Evolutionary conservation across 2,113 vertebrate species (phyloP).

Genomic region (Menura novaehollandiae): DNA sequence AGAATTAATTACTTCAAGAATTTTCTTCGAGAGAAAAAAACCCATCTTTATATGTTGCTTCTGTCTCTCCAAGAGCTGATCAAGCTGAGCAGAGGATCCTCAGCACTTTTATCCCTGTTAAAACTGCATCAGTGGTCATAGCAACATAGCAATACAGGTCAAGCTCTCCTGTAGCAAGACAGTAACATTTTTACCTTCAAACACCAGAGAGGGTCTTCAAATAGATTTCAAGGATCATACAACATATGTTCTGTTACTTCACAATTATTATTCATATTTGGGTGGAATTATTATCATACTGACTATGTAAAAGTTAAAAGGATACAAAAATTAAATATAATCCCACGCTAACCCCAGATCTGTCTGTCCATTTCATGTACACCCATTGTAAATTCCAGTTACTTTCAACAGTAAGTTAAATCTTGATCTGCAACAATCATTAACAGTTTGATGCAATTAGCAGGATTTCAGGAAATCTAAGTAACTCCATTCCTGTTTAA

Average conservation of each 20-base stretch:
- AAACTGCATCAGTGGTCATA: background rate
- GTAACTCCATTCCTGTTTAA: background rate
- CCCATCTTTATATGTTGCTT: background rate
- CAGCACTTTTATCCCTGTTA: background rate
- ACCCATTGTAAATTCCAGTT: background rate
- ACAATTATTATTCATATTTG: background rate
- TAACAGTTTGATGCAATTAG: background rate
- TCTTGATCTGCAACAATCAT: background rate
- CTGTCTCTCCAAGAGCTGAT: background rate
- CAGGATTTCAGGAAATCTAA: background rate
- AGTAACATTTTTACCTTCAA: background rate
- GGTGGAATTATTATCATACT: background rate
- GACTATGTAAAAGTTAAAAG: background rate
- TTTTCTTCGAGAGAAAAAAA: background rate
- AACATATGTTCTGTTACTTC: background rate
- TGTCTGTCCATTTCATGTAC: background rate
- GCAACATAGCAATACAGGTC: no score
- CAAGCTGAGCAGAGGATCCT: background rate
- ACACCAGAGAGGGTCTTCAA: background rate
- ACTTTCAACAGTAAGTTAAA: background rate
- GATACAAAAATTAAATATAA: background rate
- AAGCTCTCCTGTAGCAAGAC: fast-evolving
- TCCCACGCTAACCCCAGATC: background rate
- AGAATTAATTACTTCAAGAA: slow-evolving; percentile 19
- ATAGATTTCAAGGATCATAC: background rate